phyloP scores from a whole-genome alignment of 2,113 vertebrate species.

The Myotis yumanensis region DNA sequence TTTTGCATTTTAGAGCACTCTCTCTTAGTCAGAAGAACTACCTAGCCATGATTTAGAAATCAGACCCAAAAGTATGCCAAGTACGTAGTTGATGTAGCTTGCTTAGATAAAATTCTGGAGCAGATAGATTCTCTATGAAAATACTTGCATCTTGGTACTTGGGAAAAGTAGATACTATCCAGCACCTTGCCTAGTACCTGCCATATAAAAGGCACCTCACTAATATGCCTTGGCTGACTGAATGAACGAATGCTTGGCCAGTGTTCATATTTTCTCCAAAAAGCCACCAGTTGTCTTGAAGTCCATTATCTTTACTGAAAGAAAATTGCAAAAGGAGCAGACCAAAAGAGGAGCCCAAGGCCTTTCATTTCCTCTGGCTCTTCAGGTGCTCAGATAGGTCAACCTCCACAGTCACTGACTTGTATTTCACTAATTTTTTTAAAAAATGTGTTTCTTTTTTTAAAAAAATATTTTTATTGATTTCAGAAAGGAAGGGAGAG shows the following conservation, averaged over 20 bases:
- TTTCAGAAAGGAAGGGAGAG: no score
- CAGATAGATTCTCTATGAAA: not conserved
- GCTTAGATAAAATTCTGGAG: not conserved
- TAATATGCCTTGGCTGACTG: not conserved
- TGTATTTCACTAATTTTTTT: not conserved
- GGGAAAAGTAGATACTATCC: not conserved
- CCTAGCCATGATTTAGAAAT: constrained; percentile 14
- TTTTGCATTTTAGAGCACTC: not conserved
- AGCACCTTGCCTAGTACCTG: no score
- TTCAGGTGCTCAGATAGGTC: not conserved
- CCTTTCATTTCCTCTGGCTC: not conserved
- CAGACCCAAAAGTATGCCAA: not conserved
- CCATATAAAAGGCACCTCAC: not conserved
- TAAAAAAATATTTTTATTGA: no score
- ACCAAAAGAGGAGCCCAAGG: not conserved
- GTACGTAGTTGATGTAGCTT: not conserved
- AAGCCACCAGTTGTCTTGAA: not conserved
- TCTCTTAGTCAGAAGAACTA: not conserved
- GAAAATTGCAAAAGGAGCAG: not conserved
- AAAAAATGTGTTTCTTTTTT: no score
- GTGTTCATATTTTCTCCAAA: not conserved
- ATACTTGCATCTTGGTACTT: not conserved
- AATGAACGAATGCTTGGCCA: not conserved
- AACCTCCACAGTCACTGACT: not conserved
- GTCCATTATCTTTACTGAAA: not conserved